Conservation (phyloP, 2,888 invertebrate species). For the Cataglyphis cursor region DNA sequence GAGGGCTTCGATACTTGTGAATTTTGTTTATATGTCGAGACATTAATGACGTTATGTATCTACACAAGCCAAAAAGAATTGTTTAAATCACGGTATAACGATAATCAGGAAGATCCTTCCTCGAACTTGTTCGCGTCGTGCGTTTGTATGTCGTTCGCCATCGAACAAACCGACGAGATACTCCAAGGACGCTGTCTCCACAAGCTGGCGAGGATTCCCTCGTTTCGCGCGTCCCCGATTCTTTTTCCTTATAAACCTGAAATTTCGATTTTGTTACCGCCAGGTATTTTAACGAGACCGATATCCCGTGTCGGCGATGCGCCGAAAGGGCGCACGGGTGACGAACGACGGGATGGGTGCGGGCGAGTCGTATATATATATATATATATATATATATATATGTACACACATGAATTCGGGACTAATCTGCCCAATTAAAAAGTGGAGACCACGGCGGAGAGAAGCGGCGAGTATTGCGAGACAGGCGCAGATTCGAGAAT, state of each 20-base stretch:
- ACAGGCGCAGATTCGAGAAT: conserved; percentile 77
- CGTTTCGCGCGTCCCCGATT: conserved; percentile 22
- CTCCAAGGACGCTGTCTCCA: conserved; percentile 41
- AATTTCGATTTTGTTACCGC: conserved; percentile 85
- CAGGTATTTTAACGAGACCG: conserved; percentile 86
- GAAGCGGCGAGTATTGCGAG: conserved; percentile 50
- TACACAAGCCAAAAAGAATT: background rate
- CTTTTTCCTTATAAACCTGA: conserved; percentile 80
- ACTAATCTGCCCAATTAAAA: conserved; percentile 86
- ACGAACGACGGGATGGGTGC: conserved; percentile 36
- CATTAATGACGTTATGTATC: background rate
- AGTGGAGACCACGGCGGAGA: conserved; percentile 64
- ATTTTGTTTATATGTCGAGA: background rate
- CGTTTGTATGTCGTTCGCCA: conserved; percentile 11
- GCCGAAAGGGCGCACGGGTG: conserved; percentile 73
- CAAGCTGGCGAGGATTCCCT: background rate
- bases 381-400: conserved; percentile 41
- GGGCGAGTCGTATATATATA: conserved; percentile 33
- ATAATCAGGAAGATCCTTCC: conserved; percentile 18
- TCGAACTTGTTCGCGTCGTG: conserved; percentile 34
- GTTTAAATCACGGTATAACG: conserved; percentile 1
- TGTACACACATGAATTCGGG: conserved; percentile 80
- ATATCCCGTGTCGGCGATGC: conserved; percentile 80
- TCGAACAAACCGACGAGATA: conserved; percentile 15
- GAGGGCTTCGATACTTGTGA: background rate